A percentile compares a stretch with the other conserved stretches of the same genome.
Evolutionary conservation across 2,888 invertebrate species (phyloP).

Genomic region (Sarcophaga rosellei): DNA sequence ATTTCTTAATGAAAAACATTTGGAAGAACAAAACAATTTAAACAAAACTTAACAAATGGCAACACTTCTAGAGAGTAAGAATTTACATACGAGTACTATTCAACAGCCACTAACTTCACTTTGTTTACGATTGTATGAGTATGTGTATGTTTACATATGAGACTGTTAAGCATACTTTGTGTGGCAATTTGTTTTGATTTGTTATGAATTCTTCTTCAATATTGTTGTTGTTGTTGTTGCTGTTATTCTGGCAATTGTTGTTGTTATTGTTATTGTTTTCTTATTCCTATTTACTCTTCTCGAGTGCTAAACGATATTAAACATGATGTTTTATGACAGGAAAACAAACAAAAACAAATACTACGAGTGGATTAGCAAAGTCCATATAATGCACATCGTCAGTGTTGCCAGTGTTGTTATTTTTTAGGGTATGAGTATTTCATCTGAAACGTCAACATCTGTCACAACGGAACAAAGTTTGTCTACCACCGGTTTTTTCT

Average conservation of each 20-base stretch:
- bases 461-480: too few relatives aligned
- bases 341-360: neutral
- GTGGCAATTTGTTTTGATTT: neutral
- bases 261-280: neutral
- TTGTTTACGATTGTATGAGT: constrained; percentile 15
- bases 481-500: too few relatives aligned
- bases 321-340: constrained; percentile 29
- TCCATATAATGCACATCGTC: too few relatives aligned
- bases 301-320: constrained; percentile 49
- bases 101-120: constrained; percentile 1
- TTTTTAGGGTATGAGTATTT: too few relatives aligned
- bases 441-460: too few relatives aligned
- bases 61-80: neutral
- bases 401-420: too few relatives aligned
- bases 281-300: neutral
- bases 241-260: neutral
- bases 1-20: neutral
- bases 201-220: constrained; percentile 23
- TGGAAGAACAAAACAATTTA: neutral
- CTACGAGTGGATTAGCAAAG: neutral
- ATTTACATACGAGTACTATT: neutral
- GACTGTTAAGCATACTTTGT: neutral
- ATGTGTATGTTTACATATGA: neutral
- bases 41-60: neutral
- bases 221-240: constrained; percentile 10